Conservation (phyloP, 2,797 vertebrate genomes). For the Cetoscarus ocellatus region DNA sequence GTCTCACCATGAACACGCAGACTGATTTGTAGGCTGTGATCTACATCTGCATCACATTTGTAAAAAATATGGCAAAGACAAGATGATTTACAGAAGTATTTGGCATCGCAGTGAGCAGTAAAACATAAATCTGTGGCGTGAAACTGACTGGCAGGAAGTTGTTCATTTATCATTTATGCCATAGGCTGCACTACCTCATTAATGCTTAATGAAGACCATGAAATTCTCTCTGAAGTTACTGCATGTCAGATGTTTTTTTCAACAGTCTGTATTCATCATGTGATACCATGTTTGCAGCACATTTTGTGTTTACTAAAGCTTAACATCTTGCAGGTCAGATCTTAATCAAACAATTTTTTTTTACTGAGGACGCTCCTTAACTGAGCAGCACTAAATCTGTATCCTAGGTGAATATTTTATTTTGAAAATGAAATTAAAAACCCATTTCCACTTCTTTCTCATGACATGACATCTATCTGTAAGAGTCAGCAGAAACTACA, state of each 20-base stretch:
- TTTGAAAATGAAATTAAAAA: background rate
- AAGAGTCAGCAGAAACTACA: background rate
- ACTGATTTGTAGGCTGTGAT: conserved; percentile 14
- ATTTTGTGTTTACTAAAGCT: background rate
- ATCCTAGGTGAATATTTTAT: background rate
- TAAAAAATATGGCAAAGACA: background rate
- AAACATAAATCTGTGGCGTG: background rate
- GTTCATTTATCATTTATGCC: background rate
- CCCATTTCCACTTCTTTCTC: background rate
- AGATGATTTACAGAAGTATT: conserved; percentile 27
- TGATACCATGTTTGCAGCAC: background rate
- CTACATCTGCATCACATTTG: conserved; percentile 27
- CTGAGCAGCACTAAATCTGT: background rate
- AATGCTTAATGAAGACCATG: conserved; percentile 32
- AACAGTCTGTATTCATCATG: background rate
- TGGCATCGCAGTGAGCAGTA: conserved; percentile 6
- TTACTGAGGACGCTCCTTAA: background rate
- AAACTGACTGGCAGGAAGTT: background rate
- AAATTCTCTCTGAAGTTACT: conserved; percentile 24
- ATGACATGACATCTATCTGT: background rate
- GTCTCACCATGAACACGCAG: background rate
- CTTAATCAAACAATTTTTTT: background rate
- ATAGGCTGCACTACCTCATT: conserved; percentile 11
- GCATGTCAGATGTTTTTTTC: conserved; percentile 10
- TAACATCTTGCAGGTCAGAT: background rate